Conservation (phyloP, 2,888 invertebrate genomes). For the Dicyrtomina minuta region DNA sequence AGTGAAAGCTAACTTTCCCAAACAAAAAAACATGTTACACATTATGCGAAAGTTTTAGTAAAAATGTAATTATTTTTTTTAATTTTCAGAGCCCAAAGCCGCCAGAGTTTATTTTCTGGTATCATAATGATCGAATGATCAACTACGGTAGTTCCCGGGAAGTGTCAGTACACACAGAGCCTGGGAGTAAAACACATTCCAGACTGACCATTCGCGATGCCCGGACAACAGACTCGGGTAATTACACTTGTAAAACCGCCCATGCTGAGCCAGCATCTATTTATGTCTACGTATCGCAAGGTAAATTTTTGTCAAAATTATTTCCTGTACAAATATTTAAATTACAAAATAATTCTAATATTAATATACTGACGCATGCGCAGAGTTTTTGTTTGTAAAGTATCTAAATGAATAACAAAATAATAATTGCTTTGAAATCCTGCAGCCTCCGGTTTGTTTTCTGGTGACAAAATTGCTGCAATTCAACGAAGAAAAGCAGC, state of each 20-base stretch:
- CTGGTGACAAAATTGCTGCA: conserved; percentile 90
- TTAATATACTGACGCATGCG: too few species aligned
- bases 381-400: too few species aligned
- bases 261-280: conserved; percentile 87
- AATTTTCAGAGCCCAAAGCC: conserved; percentile 77
- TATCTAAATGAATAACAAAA: too few species aligned
- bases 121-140: conserved; percentile 90
- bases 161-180: conserved; percentile 71
- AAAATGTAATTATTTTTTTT: background rate
- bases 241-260: conserved; percentile 86
- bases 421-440: too few species aligned
- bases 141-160: conserved; percentile 66
- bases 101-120: conserved; percentile 94
- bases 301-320: conserved; percentile 63
- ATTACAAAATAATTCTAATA: too few species aligned
- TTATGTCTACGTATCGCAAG: conserved; percentile 86
- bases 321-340: too few species aligned
- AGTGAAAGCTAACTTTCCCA: too few species aligned
- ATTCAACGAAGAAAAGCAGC: conserved; percentile 74
- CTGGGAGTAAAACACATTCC: conserved; percentile 81
- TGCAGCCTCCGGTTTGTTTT: conserved; percentile 52
- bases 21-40: too few species aligned
- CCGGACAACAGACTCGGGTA: conserved; percentile 81
- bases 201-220: conserved; percentile 80
- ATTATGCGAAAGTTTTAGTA: background rate